phyloP scores from a whole-genome alignment of 2,113 vertebrate species.

The Zapus hudsonius region DNA sequence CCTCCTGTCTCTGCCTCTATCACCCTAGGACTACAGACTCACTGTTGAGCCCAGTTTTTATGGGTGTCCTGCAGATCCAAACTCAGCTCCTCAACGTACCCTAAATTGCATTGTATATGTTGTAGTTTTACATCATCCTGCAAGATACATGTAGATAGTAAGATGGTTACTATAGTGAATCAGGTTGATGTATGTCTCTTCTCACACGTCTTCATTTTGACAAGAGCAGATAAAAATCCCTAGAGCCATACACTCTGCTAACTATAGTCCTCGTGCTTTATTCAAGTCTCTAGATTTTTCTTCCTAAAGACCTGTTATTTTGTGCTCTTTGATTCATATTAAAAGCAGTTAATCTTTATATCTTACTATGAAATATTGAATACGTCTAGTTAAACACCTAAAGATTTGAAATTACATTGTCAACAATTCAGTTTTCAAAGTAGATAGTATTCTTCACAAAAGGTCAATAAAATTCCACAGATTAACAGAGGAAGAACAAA shows the following conservation, averaged over 20 bases:
- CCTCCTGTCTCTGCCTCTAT: no score
- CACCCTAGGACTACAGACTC: no score
- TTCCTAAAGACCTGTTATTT: not conserved
- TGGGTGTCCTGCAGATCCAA: no score
- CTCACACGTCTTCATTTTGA: not conserved
- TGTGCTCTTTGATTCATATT: not conserved
- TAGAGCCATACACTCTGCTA: not conserved
- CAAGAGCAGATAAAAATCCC: not conserved
- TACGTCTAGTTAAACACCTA: not conserved
- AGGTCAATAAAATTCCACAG: not conserved
- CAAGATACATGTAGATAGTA: not conserved
- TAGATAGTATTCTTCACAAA: not conserved
- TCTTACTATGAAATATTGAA: not conserved
- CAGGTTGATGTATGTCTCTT: not conserved
- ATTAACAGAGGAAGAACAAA: not conserved
- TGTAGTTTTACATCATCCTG: not conserved
- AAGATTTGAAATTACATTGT: not conserved
- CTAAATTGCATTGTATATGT: not conserved
- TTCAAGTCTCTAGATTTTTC: not conserved
- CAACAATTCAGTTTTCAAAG: not conserved
- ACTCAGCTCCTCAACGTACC: no score
- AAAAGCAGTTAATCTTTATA: constrained; percentile 12
- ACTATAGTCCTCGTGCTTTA: not conserved
- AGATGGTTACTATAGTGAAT: not conserved
- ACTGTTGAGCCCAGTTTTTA: not conserved